These are phyloP conservation scores for Carposina sasakii DNA, from an alignment of 1,140 invertebrate genomes.

Conservation along the genomic window DNA sequence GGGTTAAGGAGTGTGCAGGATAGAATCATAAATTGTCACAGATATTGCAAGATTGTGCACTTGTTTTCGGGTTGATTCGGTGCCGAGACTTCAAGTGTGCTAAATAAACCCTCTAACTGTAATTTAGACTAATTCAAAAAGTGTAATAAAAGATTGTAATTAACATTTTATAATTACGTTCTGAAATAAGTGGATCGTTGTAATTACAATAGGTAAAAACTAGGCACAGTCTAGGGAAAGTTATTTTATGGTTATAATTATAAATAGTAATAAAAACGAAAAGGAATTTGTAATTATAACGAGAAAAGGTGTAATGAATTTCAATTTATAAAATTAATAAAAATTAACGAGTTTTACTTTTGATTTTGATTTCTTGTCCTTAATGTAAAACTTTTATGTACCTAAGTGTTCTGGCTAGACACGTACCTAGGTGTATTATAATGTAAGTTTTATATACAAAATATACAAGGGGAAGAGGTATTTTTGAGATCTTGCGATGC, in stretches of 20 bases:
- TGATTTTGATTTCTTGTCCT: not conserved
- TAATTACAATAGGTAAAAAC: constrained; percentile 54
- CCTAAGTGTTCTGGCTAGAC: too few species aligned
- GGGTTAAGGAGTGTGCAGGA: too few species aligned
- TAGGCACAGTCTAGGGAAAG: constrained; percentile 55
- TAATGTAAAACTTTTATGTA: too few species aligned
- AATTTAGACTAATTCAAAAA: constrained; percentile 11
- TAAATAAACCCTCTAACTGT: constrained; percentile 3
- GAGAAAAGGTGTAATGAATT: constrained; percentile 67
- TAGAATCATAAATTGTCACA: too few species aligned
- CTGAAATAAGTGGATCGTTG: constrained; percentile 51
- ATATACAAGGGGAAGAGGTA: too few species aligned
- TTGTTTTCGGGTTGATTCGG: too few species aligned
- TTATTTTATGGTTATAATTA: constrained; percentile 59
- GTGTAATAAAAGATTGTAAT: constrained; percentile 34
- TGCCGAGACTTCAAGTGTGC: too few species aligned
- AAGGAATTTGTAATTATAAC: constrained; percentile 70
- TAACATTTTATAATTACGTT: constrained; percentile 47
- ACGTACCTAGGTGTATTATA: too few species aligned
- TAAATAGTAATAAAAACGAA: constrained; percentile 58
- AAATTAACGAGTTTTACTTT: constrained; percentile 67
- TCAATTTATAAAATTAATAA: constrained; percentile 71
- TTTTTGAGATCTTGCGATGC: too few species aligned
- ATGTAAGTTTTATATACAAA: too few species aligned
- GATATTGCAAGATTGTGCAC: too few species aligned